Evolutionary conservation across 2,797 vertebrate genomes (phyloP), one percentile per base, ranked within the genome.

Genomic region (Sardinella longiceps): DNA sequence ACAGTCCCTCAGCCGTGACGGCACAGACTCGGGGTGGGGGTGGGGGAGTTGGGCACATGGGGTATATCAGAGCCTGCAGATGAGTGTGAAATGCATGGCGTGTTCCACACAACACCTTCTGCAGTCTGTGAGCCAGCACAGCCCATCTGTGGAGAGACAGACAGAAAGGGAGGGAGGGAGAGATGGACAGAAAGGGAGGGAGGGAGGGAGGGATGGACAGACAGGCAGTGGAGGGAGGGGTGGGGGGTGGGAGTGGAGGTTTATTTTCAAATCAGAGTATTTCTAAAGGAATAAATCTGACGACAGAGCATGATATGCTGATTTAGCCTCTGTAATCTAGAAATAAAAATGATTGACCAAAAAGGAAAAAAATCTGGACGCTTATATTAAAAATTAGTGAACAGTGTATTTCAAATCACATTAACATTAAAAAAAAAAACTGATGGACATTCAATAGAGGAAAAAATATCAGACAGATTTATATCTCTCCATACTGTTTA

Each of bases 81-180:
- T 85, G 84, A 85, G 60, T 85, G 84, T 85, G 80, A 85, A 85
- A 81, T 85, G 66, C 70, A 85, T 85, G 56, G 48, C 45, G 43
- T 77, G 70, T 77, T 77, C 70, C 70, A 77, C 70, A 77, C 70
- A 43, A 77, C 70, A 43, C 70, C 70, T 77, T 39, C 70, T 39
- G 70, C 70, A 77, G 70, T 43, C 70, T 18, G 70, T 77, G 70
- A 23, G 33, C 70, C 70, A 77, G 37, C 15, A 77, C 33, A 43
- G 70, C 70, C 37, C 70, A 77, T 77, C 70, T 77, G 70, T 77
- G 70, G 20, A 20, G 7, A 25, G 66, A 33, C 9, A 80, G 70
- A 1, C 11, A 70, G 63, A 4, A 30, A 70, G 18, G 15, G 66
- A 18, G 56, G 3, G 63, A n/a, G 30, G 12, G 1, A 28, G 12